A percentile compares a stretch with the other conserved stretches of the same genome.
Evolutionary conservation across 30 jellyfish, hydroid and myxozoan species (phyloP).

Genomic region (Aurelia aurita): DNA sequence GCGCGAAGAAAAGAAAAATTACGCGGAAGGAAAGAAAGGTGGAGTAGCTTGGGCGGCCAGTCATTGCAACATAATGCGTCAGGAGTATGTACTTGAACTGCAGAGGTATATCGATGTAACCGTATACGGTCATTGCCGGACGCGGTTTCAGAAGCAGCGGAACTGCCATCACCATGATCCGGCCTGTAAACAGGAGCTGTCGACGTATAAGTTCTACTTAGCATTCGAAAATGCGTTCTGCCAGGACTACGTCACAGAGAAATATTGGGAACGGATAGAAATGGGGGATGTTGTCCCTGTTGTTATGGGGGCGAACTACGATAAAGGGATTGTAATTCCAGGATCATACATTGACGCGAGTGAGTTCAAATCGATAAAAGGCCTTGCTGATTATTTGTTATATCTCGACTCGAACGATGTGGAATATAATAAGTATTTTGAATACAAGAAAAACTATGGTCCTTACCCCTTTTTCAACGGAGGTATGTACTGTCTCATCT

Average conservation of each 20-base stretch:
- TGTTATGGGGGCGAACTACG: conserved; percentile 93
- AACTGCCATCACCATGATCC: conserved; percentile 51
- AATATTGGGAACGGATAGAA: conserved; percentile 75
- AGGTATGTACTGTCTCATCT: conserved; percentile 28
- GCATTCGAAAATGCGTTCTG: conserved; percentile 94
- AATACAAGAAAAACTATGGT: conserved; percentile 63
- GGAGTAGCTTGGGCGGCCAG: conserved; percentile 89
- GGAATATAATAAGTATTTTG: conserved; percentile 82
- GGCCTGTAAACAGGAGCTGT: conserved; percentile 62
- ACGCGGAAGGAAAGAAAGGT: conserved; percentile 79
- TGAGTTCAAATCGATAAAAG: conserved; percentile 77
- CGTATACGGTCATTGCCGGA: conserved; percentile 90
- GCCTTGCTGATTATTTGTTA: conserved; percentile 80
- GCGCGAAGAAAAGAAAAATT: conserved; percentile 11
- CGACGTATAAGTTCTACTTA: conserved; percentile 76
- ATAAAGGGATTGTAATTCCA: conserved; percentile 69
- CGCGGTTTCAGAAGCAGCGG: conserved; percentile 56
- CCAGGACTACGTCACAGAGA: conserved; percentile 95
- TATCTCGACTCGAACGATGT: conserved; percentile 77
- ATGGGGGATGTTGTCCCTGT: conserved; percentile 76
- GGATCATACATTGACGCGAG: conserved; percentile 87
- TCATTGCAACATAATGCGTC: conserved; percentile 84
- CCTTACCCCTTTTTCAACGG: conserved; percentile 4
- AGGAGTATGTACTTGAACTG: conserved; percentile 83
- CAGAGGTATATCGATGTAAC: conserved; percentile 82